A percentile compares a stretch with the other conserved stretches of the same genome.
Conservation (phyloP, 2,797 vertebrate species). For the Mionectes olivaceus region DNA sequence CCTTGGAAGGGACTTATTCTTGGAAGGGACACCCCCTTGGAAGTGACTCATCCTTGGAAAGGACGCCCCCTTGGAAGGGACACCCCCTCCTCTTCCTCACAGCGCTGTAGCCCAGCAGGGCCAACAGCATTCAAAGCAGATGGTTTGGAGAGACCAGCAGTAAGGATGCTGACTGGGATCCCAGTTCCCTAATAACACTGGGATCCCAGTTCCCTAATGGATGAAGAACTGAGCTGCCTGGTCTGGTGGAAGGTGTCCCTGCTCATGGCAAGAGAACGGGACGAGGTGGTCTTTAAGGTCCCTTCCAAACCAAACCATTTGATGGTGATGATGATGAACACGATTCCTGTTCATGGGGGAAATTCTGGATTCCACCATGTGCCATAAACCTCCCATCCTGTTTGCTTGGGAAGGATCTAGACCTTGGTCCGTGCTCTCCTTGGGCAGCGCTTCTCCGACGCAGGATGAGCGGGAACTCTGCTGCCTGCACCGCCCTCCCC, state of each 20-base stretch:
- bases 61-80: neutral
- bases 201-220: neutral
- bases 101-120: neutral
- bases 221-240: neutral
- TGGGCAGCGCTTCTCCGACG: neutral
- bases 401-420: neutral
- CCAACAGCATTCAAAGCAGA: neutral
- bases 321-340: neutral
- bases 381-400: neutral
- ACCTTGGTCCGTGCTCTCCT: neutral
- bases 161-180: neutral
- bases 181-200: neutral
- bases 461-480: accelerated
- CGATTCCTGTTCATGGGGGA: neutral
- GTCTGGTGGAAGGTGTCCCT: neutral
- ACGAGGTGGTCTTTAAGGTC: neutral
- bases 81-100: neutral
- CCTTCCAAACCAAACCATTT: neutral
- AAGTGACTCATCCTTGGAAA: neutral
- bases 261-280: neutral
- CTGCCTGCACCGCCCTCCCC: neutral
- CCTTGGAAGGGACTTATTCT: neutral
- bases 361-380: accelerated
- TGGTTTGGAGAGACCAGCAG: neutral
- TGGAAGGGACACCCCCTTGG: neutral